Percentiles rank a stretch among this genome's conserved stretches.
phyloP scores from a whole-genome alignment of 2,888 invertebrate genomes.

The Coenonympha arcania region DNA sequence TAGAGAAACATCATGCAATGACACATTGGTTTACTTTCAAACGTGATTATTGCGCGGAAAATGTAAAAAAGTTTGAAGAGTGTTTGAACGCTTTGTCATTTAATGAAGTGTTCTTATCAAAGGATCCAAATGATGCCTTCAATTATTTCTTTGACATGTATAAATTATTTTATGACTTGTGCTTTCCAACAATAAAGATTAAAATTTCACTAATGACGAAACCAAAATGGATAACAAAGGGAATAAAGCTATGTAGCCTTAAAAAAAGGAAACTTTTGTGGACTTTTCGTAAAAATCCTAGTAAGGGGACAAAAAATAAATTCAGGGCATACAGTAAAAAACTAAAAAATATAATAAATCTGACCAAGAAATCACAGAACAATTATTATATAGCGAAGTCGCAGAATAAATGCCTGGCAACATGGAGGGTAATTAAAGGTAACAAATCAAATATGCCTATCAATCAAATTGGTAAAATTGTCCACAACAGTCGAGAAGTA shows the following conservation, averaged over 20 bases:
- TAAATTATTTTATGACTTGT: too few species aligned
- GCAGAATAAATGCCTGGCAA: not conserved
- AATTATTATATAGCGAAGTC: not conserved
- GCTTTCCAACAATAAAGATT: too few species aligned
- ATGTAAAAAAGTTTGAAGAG: too few species aligned
- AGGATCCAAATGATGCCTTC: too few species aligned
- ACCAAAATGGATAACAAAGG: not conserved
- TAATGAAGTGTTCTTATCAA: too few species aligned
- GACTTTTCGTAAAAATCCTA: not conserved
- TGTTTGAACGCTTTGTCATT: too few species aligned
- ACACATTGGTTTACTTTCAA: too few species aligned
- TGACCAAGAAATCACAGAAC: not conserved
- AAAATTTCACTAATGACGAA: not conserved
- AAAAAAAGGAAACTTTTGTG: not conserved
- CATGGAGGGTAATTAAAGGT: not conserved
- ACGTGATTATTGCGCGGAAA: too few species aligned
- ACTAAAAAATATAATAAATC: not conserved
- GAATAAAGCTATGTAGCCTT: not conserved
- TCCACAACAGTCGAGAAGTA: too few species aligned
- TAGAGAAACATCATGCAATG: too few species aligned
- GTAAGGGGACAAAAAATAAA: not conserved
- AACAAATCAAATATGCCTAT: not conserved
- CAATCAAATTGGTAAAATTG: not conserved
- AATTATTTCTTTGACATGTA: too few species aligned
- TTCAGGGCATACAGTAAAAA: not conserved